Evolutionary conservation across 2,797 vertebrate genomes (phyloP), one percentile per base, ranked within the genome.

Genomic region (Lerista edwardsae): DNA sequence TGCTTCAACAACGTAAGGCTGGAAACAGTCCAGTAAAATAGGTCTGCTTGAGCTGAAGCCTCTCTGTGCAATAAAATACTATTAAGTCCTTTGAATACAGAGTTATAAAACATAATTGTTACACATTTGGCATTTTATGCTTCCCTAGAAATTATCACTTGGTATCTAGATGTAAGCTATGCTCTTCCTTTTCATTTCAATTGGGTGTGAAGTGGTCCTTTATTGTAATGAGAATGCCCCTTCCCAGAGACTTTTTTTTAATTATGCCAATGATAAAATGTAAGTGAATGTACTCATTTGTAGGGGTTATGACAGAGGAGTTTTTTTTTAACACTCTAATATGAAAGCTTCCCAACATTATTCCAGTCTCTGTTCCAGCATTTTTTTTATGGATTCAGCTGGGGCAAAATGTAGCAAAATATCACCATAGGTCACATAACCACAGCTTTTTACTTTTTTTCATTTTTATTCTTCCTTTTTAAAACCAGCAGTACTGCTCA

Each of bases 121-220:
- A 93, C 86, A 91, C 91, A 86, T 93, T 95, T 94, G 91, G 91
- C 91, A 90, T 95, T 95, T 96, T 94, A 95, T 94, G 86, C 83
- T 80, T 94, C 93, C 91, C 92, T 94, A 69, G 93, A 94, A 96
- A 94, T 95, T 94, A 83, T 89, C 90, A 82, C 90, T 95, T 94
- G 94, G 90, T 94, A 91, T 93, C 94, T 93, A 81, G 86, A 90
- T 86, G 91, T 94, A 89, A 90, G 94, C 89, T 92, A 6, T 84
- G 86, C 80, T 88, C 88, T 93, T 90, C 89, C 93, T 94, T 93
- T 93, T 93, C 87, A 90, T 93, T 95, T 96, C 93, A 92, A 88
- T 95, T 92, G 92, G 90, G 88, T 92, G 92, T 95, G 93, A 95
- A 96, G 95, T 94, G 94, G 95, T 93, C 93, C 91, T 95, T 91